A percentile compares a stretch with the other conserved stretches of the same genome.
Conservation (phyloP, 2,888 invertebrate species). For the Drosophila multiciliata region DNA sequence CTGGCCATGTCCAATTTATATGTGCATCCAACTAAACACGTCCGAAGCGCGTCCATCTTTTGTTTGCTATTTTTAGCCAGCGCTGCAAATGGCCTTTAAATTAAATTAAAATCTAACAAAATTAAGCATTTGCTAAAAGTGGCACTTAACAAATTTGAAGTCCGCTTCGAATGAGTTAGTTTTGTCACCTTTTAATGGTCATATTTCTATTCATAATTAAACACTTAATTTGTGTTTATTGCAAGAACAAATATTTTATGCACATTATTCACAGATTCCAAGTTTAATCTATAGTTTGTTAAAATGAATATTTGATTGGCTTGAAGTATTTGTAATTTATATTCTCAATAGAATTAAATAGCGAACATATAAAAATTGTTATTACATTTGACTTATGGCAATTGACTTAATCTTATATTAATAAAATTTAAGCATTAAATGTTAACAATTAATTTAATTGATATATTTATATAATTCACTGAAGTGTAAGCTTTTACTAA, state of each 20-base stretch:
- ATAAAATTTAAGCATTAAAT: neutral
- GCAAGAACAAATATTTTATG: neutral
- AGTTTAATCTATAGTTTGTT: too few relatives aligned
- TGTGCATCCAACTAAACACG: slow-evolving; percentile 57
- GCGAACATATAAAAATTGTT: too few relatives aligned
- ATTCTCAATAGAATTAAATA: too few relatives aligned
- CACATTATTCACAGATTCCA: neutral
- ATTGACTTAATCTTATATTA: neutral
- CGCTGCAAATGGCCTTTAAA: slow-evolving; percentile 24
- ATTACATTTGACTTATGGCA: neutral
- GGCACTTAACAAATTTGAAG: too few relatives aligned
- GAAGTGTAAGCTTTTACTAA: neutral
- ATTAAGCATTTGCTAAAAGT: neutral
- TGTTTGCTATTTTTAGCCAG: slow-evolving; percentile 23
- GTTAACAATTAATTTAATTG: neutral
- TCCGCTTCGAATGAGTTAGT: too few relatives aligned
- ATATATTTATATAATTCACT: neutral
- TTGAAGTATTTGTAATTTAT: too few relatives aligned
- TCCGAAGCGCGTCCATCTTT: slow-evolving; percentile 15
- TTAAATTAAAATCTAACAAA: neutral
- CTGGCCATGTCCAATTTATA: slow-evolving; percentile 16
- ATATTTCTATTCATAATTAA: too few relatives aligned
- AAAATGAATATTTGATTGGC: too few relatives aligned
- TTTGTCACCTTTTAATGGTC: too few relatives aligned
- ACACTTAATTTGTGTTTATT: neutral